phyloP scores from a whole-genome alignment of 2,113 vertebrate species.

The Bothrops jararaca region DNA sequence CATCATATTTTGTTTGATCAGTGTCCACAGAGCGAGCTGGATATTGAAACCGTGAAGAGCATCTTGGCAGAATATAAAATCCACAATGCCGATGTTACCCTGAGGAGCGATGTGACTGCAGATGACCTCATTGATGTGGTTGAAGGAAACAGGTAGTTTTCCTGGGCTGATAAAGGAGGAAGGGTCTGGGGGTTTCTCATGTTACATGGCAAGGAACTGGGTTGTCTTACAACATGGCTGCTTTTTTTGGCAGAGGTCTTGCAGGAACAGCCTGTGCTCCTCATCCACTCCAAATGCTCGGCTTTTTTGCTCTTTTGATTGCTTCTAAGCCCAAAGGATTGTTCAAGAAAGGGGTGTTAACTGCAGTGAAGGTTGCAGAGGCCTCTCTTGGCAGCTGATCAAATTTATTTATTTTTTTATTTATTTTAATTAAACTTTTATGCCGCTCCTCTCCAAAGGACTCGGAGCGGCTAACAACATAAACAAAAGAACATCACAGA shows the following conservation, averaged over 20 bases:
- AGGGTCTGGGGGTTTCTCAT: background rate
- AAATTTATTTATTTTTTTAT: too few relatives aligned
- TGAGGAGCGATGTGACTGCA: conserved; percentile 91
- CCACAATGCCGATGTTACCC: conserved; percentile 93
- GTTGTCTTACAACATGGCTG: background rate
- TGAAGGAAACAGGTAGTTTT: conserved; percentile 90
- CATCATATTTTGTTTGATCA: conserved; percentile 44
- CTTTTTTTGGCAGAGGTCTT: background rate
- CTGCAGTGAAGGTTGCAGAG: background rate
- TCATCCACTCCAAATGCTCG: too few relatives aligned
- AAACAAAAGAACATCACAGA: too few relatives aligned
- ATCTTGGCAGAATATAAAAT: conserved; percentile 97
- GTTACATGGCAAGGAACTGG: background rate
- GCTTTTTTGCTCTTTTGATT: background rate
- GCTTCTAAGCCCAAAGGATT: background rate
- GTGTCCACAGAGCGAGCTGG: conserved; percentile 92
- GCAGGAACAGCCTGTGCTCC: background rate
- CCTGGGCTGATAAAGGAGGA: background rate
- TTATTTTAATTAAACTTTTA: too few relatives aligned
- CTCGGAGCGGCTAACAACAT: too few relatives aligned
- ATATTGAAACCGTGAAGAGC: conserved; percentile 92
- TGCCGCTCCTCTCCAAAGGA: too few relatives aligned
- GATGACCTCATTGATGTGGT: conserved; percentile 97
- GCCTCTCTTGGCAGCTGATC: background rate
- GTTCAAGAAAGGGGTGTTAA: background rate